A percentile compares a stretch with the other conserved stretches of the same genome.
Conservation (phyloP, 2,888 invertebrate species). For the Coenonympha arcania region DNA sequence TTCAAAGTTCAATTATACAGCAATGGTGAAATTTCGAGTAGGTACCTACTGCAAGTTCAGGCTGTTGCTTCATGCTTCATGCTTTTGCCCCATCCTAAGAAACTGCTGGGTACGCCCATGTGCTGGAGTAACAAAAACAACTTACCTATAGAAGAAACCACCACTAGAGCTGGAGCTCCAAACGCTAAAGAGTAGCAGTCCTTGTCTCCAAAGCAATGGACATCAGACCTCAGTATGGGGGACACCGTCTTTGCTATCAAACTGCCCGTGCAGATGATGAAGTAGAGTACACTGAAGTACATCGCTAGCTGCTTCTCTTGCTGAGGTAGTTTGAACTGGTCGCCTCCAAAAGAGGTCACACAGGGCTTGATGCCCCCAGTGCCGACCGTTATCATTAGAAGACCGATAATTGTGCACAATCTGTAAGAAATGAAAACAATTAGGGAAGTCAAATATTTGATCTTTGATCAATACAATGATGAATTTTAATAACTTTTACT, state of each 20-base stretch:
- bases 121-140: slow-evolving; percentile 32
- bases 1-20: too few species aligned
- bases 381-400: slow-evolving; percentile 81
- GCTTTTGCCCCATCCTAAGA: too few species aligned
- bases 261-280: slow-evolving; percentile 78
- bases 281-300: slow-evolving; percentile 86
- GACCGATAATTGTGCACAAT: slow-evolving; percentile 76
- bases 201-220: slow-evolving; percentile 77
- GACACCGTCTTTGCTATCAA: slow-evolving; percentile 82
- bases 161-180: slow-evolving; percentile 82
- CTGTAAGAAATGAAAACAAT: slow-evolving; percentile 44
- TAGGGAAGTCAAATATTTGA: not conserved
- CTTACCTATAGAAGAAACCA: slow-evolving; percentile 80
- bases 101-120: too few species aligned
- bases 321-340: slow-evolving; percentile 79
- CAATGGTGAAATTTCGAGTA: too few species aligned
- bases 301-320: slow-evolving; percentile 77
- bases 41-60: too few species aligned
- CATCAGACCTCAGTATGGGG: slow-evolving; percentile 80
- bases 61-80: too few species aligned
- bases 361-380: slow-evolving; percentile 90
- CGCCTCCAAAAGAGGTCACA: slow-evolving; percentile 86
- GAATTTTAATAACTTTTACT: too few species aligned
- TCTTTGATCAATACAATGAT: too few species aligned
- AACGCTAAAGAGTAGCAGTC: slow-evolving; percentile 83